Evolutionary conservation across 2,888 invertebrate species (phyloP).

Genomic region (Lasioglossum pauxillum): DNA sequence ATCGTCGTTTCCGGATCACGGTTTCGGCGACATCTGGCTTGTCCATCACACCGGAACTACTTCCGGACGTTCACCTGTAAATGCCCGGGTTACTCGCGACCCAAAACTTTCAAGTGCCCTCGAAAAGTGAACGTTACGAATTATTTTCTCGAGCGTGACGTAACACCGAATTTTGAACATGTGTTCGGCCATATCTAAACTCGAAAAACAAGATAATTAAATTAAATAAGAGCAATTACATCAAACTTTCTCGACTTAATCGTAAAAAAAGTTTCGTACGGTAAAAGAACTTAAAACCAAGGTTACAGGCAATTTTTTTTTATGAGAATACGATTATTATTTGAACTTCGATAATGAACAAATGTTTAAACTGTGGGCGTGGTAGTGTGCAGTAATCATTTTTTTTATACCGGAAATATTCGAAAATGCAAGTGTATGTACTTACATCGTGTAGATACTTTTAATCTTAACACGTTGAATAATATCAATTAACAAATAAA

Average conservation of each 20-base stretch:
- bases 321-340: not conserved
- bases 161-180: too few species aligned
- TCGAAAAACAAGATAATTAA: too few species aligned
- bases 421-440: too few species aligned
- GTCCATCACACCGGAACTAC: slow-evolving; percentile 11
- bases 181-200: too few species aligned
- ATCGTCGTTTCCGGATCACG: slow-evolving; percentile 46
- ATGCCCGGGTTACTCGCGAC: not conserved
- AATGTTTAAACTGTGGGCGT: slow-evolving; percentile 1
- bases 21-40: slow-evolving; percentile 36
- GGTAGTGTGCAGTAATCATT: not conserved
- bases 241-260: too few species aligned
- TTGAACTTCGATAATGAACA: not conserved
- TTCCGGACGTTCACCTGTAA: not conserved
- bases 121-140: not conserved
- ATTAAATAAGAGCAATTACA: too few species aligned
- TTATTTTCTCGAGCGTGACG: too few species aligned
- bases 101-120: not conserved
- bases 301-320: not conserved
- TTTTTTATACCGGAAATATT: not conserved
- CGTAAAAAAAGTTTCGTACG: not conserved
- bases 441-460: too few species aligned
- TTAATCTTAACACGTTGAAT: too few species aligned
- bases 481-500: too few species aligned
- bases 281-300: not conserved